Percentiles rank a stretch among this genome's conserved stretches.
Evolutionary conservation across 2,797 vertebrate genomes (phyloP).

Genomic region (Falco naumanni): DNA sequence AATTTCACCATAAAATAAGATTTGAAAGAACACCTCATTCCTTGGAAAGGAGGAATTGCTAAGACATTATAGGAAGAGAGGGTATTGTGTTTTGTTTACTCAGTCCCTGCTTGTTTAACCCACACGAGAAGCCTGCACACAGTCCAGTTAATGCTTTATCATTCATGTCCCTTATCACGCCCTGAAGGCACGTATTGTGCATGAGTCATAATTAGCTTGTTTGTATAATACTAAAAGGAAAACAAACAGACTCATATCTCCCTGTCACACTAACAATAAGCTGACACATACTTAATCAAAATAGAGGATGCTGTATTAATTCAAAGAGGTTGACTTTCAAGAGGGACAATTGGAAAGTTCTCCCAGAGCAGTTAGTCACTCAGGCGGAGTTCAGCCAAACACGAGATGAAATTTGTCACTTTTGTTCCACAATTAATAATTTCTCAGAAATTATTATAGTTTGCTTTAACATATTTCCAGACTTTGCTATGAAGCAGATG

Average conservation of each 20-base stretch:
- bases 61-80: background rate
- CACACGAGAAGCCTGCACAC: background rate
- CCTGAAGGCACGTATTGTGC: background rate
- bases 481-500: background rate
- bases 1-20: background rate
- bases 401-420: conserved; percentile 27
- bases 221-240: conserved; percentile 73
- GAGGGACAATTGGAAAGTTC: conserved; percentile 34
- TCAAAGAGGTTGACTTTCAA: conserved; percentile 56
- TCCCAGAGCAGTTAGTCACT: conserved; percentile 48
- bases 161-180: background rate
- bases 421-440: conserved; percentile 37
- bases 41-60: background rate
- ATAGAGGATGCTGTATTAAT: conserved; percentile 64
- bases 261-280: conserved; percentile 60
- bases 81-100: background rate
- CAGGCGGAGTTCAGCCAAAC: conserved; percentile 42
- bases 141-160: conserved; percentile 44
- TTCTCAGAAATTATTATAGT: background rate
- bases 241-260: conserved; percentile 69
- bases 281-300: conserved; percentile 74
- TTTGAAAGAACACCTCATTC: background rate
- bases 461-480: conserved; percentile 8
- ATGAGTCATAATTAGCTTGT: conserved; percentile 78
- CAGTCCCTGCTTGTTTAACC: background rate